phyloP scores from a whole-genome alignment of 2,888 invertebrate genomes.

The Neoascia interrupta region DNA sequence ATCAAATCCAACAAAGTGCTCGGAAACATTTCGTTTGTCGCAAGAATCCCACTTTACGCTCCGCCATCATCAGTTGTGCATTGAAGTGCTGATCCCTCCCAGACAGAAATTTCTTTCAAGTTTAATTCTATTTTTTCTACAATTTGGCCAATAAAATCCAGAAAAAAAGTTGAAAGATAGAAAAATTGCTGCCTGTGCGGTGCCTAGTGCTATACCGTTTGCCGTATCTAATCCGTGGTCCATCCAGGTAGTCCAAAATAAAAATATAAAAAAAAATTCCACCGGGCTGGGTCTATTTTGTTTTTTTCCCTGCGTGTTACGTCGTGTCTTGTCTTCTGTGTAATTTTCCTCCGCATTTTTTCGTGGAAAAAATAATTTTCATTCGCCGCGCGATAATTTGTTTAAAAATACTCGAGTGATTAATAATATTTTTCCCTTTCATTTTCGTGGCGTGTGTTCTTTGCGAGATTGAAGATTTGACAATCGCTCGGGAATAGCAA shows the following conservation, averaged over 20 bases:
- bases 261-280: constrained; percentile 20
- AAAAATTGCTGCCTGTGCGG: no score
- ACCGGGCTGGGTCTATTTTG: constrained; percentile 29
- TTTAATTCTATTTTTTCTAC: no score
- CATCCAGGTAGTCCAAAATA: constrained; percentile 19
- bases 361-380: not conserved
- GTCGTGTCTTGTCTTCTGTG: no score
- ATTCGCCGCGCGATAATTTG: constrained; percentile 26
- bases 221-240: constrained; percentile 22
- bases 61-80: no score
- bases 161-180: no score
- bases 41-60: no score
- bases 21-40: not conserved
- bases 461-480: not conserved
- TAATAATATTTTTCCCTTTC: not conserved
- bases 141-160: no score
- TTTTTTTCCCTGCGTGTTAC: constrained; percentile 32
- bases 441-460: constrained; percentile 4
- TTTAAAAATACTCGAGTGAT: constrained; percentile 37
- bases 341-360: constrained; percentile 9
- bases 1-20: not conserved
- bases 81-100: no score
- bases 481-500: not conserved
- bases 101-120: no score
- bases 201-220: constrained; percentile 37